A percentile compares a stretch with the other conserved stretches of the same genome.
These are phyloP conservation scores for Channa maculata DNA, from an alignment of 2,113 vertebrate genomes.

Conservation along the genomic window DNA sequence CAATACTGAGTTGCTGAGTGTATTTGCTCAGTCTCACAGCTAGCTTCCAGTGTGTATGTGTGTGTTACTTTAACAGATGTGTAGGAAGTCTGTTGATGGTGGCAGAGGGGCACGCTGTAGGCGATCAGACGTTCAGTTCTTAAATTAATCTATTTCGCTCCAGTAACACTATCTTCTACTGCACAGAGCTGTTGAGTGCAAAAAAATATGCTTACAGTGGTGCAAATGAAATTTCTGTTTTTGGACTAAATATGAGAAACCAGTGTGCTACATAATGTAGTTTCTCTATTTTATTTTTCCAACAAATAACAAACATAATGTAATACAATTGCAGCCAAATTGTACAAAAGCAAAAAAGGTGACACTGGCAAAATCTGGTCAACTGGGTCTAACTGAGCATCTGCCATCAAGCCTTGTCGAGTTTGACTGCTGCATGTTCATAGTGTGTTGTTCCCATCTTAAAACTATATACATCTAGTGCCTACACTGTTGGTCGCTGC, in stretches of 20 bases:
- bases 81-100: constrained; percentile 51
- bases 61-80: constrained; percentile 64
- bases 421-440: too few relatives aligned
- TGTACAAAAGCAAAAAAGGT: too few relatives aligned
- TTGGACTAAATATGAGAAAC: too few relatives aligned
- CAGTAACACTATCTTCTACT: constrained; percentile 20
- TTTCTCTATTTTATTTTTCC: neutral
- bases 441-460: neutral
- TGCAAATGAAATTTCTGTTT: too few relatives aligned
- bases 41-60: constrained; percentile 15
- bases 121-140: constrained; percentile 57
- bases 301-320: too few relatives aligned
- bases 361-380: too few relatives aligned
- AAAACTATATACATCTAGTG: neutral
- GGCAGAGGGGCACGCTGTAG: constrained; percentile 44
- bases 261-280: neutral
- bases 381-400: too few relatives aligned
- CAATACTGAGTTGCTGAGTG: constrained; percentile 8
- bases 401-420: too few relatives aligned
- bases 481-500: constrained; percentile 1
- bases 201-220: too few relatives aligned
- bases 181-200: constrained; percentile 34
- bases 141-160: constrained; percentile 66
- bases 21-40: constrained; percentile 45
- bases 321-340: too few relatives aligned